These are phyloP conservation scores for Pentalonia nigronervosa DNA, from an alignment of 1,140 invertebrate genomes.

Conservation along the genomic window DNA sequence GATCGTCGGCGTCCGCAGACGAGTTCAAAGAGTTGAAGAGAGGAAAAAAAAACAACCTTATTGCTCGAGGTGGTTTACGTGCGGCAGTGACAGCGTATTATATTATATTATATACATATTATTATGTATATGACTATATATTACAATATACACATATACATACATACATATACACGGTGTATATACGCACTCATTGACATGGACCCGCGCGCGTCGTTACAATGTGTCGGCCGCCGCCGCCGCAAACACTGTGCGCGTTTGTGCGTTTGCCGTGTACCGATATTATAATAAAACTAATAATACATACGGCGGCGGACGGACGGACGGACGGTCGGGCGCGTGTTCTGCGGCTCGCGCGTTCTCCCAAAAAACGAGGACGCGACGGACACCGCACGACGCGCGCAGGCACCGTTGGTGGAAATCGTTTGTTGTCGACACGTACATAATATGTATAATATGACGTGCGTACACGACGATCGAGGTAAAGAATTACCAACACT, in stretches of 20 bases:
- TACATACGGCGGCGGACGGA: not conserved
- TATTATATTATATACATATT: slow-evolving; percentile 30
- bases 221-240: not conserved
- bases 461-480: not conserved
- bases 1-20: slow-evolving; percentile 29
- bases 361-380: not conserved
- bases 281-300: slow-evolving; percentile 11
- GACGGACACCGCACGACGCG: not conserved
- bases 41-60: slow-evolving; percentile 14
- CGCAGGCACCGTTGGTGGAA: not conserved
- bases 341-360: not conserved
- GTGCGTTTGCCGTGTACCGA: not conserved
- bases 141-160: not conserved
- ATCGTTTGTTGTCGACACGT: slow-evolving; percentile 37
- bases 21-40: slow-evolving; percentile 41
- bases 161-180: not conserved
- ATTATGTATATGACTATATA: not conserved
- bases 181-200: slow-evolving; percentile 22
- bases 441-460: not conserved
- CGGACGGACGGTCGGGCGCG: not conserved
- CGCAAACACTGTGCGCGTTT: not conserved
- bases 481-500: not conserved
- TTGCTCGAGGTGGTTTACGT: slow-evolving; percentile 39
- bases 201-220: slow-evolving; percentile 15
- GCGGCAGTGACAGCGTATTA: slow-evolving; percentile 42